phyloP scores from a whole-genome alignment of 1,140 invertebrate genomes.

The Stegodyphus mimosarum region DNA sequence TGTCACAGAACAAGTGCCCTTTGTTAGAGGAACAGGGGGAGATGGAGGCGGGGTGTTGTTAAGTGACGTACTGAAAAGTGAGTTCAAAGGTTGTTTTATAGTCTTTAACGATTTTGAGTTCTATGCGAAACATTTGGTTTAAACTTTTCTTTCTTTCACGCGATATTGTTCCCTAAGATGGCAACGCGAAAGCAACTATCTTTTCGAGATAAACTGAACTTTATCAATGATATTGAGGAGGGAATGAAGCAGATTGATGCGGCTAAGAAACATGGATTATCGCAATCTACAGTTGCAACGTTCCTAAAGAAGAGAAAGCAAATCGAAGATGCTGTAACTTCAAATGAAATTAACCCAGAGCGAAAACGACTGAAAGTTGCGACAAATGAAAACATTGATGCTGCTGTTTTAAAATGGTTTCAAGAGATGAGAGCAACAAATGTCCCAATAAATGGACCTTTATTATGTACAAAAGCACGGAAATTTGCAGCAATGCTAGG shows the following conservation, averaged over 20 bases:
- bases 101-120: background rate
- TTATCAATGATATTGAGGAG: background rate
- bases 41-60: background rate
- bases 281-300: background rate
- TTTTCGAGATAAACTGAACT: constrained; percentile 15
- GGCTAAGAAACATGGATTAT: background rate
- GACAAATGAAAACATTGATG: no score
- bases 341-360: background rate
- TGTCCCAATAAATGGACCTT: background rate
- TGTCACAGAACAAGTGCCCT: no score
- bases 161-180: background rate
- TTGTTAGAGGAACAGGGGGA: background rate
- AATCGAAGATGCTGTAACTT: constrained; percentile 6
- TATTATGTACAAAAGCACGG: background rate
- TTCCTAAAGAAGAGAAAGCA: constrained; percentile 1
- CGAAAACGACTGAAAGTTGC: no score
- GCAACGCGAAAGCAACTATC: background rate
- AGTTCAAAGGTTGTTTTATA: constrained; percentile 3
- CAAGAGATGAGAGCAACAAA: constrained; percentile 1
- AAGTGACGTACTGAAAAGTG: constrained; percentile 2
- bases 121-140: no score
- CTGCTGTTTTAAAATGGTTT: background rate
- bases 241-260: constrained; percentile 2
- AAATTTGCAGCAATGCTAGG: background rate
- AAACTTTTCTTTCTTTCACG: no score